Base-by-base conservation (phyloP, 2,888 invertebrate species). In the Erebia palarica region DNA sequence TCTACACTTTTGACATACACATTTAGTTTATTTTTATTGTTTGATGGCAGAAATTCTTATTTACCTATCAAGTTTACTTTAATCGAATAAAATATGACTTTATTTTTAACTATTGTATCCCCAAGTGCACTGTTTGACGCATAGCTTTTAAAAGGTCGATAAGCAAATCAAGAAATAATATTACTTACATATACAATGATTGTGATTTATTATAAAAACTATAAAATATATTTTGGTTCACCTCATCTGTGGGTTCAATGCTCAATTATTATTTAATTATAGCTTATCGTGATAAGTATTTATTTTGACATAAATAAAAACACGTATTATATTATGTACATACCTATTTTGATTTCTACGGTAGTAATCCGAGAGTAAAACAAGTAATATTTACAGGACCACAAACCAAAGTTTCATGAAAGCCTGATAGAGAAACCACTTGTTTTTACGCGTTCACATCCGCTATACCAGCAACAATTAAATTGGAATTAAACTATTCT, bases 121-220 rank as follows among this genome's bases (percentile, higher is more conserved):
- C 55, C n/a, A 68, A 21, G 14, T 3, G 47, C 57, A 59, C 63
- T 68, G 14, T 49, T 74, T 69, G 21, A 57, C 57, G 57, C 18
- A 65, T 65, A 59, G 49, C 53, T 55, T 69, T 60, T 68, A 72
- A 72, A 72, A 65, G 70, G 65, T 27, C 65, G 70, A 74, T 72
- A 74, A 72, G 42, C 59, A 36, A 53, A 44, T 21, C 14, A 13
- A 49, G 64, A 65, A 58, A 59, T 47, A 55, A 55, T 16, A 13
- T n/a, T 9, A 44, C 36, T 1, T 36, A 36, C 36, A 7, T 36
- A 36, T 36, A 36, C 21, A 21, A 64, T 51, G 21, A 21, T 42
- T 44, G 42, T 61, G 16, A 16, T 18, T 18, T 27, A 27, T 27
- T 21, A 61, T 61, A 61, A 63, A 63, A 49, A 14, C 18, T 16